These are phyloP conservation scores for Rhabdornis inornatus DNA, from an alignment of 2,113 vertebrate genomes.

Conservation along the genomic window DNA sequence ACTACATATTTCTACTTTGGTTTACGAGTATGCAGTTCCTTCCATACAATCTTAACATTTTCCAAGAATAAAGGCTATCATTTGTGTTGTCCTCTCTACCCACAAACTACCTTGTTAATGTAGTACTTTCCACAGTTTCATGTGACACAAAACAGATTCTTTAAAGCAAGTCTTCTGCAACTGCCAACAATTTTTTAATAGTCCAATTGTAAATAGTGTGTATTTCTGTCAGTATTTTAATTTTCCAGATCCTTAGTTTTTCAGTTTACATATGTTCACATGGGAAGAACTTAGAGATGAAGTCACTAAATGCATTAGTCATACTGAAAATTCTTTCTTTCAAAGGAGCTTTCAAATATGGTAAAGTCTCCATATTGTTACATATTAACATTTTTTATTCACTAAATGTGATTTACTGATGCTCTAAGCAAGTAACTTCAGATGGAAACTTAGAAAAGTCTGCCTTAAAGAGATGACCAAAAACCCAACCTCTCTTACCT, in stretches of 20 bases:
- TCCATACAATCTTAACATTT: neutral
- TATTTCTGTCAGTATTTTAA: neutral
- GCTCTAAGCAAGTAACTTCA: neutral
- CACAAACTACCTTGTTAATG: neutral
- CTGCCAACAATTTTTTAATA: neutral
- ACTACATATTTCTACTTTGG: neutral
- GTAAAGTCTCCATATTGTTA: neutral
- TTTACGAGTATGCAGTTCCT: neutral
- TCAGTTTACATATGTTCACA: neutral
- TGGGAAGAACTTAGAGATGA: neutral
- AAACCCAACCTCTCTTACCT: neutral
- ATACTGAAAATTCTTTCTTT: neutral
- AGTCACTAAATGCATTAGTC: neutral
- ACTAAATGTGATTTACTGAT: neutral
- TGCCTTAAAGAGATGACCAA: neutral
- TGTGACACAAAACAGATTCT: rapidly evolving
- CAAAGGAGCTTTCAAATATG: neutral
- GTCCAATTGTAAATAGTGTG: neutral
- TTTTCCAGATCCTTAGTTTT: neutral
- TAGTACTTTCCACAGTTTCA: neutral
- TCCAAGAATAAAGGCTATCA: neutral
- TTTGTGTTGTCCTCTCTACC: neutral
- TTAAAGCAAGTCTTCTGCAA: neutral
- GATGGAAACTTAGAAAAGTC: neutral
- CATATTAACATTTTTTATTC: neutral